These are phyloP conservation scores for Exocentrus adspersus DNA, from an alignment of 2,888 invertebrate genomes.

Conservation along the genomic window DNA sequence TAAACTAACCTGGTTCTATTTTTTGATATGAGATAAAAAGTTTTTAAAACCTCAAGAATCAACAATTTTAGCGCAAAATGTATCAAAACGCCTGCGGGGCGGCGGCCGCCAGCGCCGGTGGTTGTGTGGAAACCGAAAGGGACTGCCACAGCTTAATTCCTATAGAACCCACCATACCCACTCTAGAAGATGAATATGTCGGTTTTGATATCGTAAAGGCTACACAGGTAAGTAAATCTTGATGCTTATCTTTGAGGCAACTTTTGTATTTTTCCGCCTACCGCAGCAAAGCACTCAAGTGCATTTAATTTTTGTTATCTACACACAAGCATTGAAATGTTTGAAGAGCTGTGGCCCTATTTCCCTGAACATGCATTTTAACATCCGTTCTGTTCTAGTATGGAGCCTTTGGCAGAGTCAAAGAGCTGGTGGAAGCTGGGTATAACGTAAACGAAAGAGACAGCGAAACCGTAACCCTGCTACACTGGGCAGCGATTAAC, in stretches of 20 bases:
- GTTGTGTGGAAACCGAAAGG: constrained; percentile 71
- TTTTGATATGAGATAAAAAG: constrained; percentile 13
- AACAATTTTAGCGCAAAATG: constrained; percentile 62
- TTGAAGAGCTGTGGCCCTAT: too few relatives aligned
- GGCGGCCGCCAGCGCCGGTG: constrained; percentile 72
- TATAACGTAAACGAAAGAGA: constrained; percentile 96
- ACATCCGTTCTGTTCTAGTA: constrained; percentile 71
- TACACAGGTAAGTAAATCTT: constrained; percentile 77
- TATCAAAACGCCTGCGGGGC: constrained; percentile 80
- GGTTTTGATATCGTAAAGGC: constrained; percentile 94
- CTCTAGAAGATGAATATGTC: constrained; percentile 78
- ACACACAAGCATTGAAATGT: too few relatives aligned
- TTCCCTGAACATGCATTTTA: too few relatives aligned
- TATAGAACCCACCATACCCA: constrained; percentile 71
- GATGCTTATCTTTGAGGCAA: too few relatives aligned
- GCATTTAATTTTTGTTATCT: too few relatives aligned
- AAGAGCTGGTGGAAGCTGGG: constrained; percentile 90
- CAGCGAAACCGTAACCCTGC: constrained; percentile 91
- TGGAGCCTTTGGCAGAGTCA: constrained; percentile 84
- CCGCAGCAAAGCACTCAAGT: too few relatives aligned
- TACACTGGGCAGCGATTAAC: constrained; percentile 99
- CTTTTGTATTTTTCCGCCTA: too few relatives aligned
- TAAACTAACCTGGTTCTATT: constrained; percentile 29
- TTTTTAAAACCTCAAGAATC: constrained; percentile 3
- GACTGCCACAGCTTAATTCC: constrained; percentile 71